A percentile compares a stretch with the other conserved stretches of the same genome.
Conservation (phyloP, 2,113 vertebrate species). For the Plestiodon gilberti region DNA sequence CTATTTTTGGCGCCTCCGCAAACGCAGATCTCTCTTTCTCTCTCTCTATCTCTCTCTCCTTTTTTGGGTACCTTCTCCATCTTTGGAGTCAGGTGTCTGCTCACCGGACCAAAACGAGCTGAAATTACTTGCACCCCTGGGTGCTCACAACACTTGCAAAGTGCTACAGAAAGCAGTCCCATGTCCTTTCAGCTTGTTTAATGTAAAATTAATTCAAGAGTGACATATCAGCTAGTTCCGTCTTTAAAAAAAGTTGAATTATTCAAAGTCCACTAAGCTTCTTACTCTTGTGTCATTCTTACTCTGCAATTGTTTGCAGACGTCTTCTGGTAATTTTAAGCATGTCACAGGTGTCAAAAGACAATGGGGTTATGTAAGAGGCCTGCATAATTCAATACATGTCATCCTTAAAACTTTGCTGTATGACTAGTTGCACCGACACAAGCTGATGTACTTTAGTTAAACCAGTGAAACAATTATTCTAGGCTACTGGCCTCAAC, state of each 20-base stretch:
- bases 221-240: neutral
- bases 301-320: neutral
- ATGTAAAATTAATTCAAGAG: neutral
- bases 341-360: neutral
- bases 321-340: neutral
- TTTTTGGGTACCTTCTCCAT: no score
- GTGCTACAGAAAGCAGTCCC: neutral
- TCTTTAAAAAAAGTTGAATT: neutral
- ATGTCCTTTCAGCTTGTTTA: neutral
- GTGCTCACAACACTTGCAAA: no score
- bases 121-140: no score
- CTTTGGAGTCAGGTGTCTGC: no score
- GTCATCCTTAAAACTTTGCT: neutral
- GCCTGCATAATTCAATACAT: fast-evolving
- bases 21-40: no score
- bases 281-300: neutral
- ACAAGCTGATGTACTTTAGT: neutral
- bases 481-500: neutral
- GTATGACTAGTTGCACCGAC: fast-evolving
- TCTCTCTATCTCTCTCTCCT: no score
- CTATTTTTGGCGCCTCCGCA: no score
- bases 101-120: no score
- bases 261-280: neutral
- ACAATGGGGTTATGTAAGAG: fast-evolving
- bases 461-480: neutral